These are phyloP conservation scores for Endomychus coccineus DNA, from an alignment of 2,888 invertebrate genomes.

Conservation along the genomic window DNA sequence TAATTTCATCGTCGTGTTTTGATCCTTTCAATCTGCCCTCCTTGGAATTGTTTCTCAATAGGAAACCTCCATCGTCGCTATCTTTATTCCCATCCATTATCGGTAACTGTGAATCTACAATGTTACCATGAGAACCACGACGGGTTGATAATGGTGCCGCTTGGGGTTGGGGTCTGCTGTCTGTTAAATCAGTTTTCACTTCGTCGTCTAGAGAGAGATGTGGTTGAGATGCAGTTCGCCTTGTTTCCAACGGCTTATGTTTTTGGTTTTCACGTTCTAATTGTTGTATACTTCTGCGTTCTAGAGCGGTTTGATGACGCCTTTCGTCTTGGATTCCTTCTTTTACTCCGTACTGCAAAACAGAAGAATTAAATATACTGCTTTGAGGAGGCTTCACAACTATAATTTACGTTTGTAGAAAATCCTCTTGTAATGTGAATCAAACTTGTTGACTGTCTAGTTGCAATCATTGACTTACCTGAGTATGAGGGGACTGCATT, in stretches of 20 bases:
- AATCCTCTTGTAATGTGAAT: no score
- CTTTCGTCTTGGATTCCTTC: slow-evolving; percentile 10
- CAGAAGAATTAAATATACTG: no score
- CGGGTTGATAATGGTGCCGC: slow-evolving; percentile 38
- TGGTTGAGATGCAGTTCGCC: slow-evolving; percentile 60
- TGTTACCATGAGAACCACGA: slow-evolving; percentile 55
- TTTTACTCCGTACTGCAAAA: no score
- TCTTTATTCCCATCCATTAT: slow-evolving; percentile 30
- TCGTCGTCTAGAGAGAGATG: slow-evolving; percentile 54
- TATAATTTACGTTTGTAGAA: no score
- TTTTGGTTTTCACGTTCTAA: slow-evolving; percentile 53
- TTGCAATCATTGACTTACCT: no score
- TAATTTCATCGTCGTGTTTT: slow-evolving; percentile 1
- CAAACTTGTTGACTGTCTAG: no score
- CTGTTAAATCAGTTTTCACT: slow-evolving; percentile 24
- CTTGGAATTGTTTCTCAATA: slow-evolving; percentile 31
- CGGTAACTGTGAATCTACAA: slow-evolving; percentile 43
- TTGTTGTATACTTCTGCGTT: slow-evolving; percentile 52
- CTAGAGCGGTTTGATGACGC: slow-evolving; percentile 4
- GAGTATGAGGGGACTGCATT: no score
- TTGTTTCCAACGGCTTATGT: slow-evolving; percentile 51
- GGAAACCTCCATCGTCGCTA: slow-evolving; percentile 51
- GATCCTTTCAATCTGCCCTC: slow-evolving; percentile 19
- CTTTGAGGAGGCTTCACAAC: no score
- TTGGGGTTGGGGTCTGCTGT: slow-evolving; percentile 38